Evolutionary conservation across 2,113 vertebrate genomes (phyloP).

Genomic region (Paracanthobrama guichenoti): DNA sequence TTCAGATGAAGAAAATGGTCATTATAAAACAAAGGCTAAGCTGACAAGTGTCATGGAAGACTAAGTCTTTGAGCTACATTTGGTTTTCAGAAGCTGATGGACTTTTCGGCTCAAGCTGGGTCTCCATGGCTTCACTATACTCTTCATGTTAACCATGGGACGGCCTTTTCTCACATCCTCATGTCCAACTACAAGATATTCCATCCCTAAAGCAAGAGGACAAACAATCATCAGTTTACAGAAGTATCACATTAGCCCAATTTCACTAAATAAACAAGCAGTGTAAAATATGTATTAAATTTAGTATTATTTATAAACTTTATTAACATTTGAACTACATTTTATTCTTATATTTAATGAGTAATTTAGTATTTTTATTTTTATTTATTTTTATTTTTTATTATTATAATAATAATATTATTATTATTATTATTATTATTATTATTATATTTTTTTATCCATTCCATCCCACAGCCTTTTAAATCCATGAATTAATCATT

Average conservation of each 20-base stretch:
- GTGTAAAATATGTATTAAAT: not conserved
- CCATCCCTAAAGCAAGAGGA: constrained; percentile 65
- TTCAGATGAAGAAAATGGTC: not conserved
- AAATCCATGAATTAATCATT: too few species aligned
- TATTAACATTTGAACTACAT: too few species aligned
- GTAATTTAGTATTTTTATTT: too few species aligned
- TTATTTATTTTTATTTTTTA: too few species aligned
- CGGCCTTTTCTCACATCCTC: constrained; percentile 83
- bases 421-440: too few species aligned
- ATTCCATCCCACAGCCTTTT: too few species aligned
- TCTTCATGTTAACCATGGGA: constrained; percentile 96
- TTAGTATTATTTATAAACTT: not conserved
- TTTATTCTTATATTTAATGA: too few species aligned
- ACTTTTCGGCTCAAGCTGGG: constrained; percentile 87
- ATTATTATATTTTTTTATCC: too few species aligned
- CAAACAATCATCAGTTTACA: not conserved
- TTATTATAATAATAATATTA: too few species aligned
- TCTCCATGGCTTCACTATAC: constrained; percentile 94
- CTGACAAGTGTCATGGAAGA: not conserved
- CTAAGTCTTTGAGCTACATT: constrained; percentile 81
- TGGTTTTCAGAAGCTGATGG: constrained; percentile 84
- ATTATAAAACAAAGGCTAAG: not conserved
- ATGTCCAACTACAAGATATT: constrained; percentile 94
- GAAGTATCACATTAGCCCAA: not conserved
- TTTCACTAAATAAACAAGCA: not conserved